Base-by-base conservation (phyloP, 2,888 invertebrate species). In the Helicoverpa assulta region DNA sequence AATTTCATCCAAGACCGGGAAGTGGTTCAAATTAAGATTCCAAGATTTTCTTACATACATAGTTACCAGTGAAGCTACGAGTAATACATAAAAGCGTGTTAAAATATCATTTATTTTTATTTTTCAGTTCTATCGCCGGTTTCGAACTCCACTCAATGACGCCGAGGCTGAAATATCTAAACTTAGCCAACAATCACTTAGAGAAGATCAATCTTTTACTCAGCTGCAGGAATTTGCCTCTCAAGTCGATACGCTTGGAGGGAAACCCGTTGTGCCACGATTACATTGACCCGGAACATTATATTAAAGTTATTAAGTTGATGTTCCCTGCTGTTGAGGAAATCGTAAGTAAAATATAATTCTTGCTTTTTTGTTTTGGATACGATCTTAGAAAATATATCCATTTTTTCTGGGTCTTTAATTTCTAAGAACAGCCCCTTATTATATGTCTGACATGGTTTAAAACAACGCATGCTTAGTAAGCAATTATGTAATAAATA, bases 201-300 rank as follows among this genome's bases (percentile, higher is more conserved):
- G 90, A 90, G 0, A 86, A 78, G 8, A 69, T 88, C 0, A 84
- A 86, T 0, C 5, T 55, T 0, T 58, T 95, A 12, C 71, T 96
- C 0, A 64, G 78, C 0, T 89, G 91, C 10, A 83, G 95, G 0
- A 81, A 89, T 0, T 73, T 97, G 58, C 86, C 91, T 0, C 86
- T 97, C 1, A 87, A 86, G 4, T 94, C 96, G 54, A 84, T 98
- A 10, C 92, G 90, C 75, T 88, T 98, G 40, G 97, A 97, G 83
- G 97, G 97, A 0, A 98, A 98, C 92, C 97, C 97, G 0, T 81
- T 98, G 0, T 97, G 98, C 86, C 96, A 96, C 62, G 96, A 97
- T 81, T 97, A 96, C 84, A 95, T 91, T 0, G 96, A 96, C 63
- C 94, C 96, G 0, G 89, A 92, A 0, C 92, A 96, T 5, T 98